A percentile compares a stretch with the other conserved stretches of the same genome.
phyloP scores from a whole-genome alignment of 1,140 invertebrate species.

The Scaptomyza hsui region DNA sequence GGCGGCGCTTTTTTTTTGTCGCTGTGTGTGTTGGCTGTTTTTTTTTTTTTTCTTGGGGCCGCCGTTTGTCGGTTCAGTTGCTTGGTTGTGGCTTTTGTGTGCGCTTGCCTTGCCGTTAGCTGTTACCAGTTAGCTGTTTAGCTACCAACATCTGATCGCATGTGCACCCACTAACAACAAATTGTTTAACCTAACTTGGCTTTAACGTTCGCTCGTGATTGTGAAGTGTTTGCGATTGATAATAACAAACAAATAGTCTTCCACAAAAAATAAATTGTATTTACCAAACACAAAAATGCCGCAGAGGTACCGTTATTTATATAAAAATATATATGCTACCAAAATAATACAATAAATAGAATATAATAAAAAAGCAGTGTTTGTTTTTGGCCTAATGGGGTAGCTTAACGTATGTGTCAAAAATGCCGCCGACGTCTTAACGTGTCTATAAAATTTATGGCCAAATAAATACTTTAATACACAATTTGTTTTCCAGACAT shows the following conservation, averaged over 20 bases:
- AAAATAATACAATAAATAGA: conserved; percentile 37
- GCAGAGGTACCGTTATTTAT: conserved; percentile 74
- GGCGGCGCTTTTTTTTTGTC: no score
- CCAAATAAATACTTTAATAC: conserved; percentile 57
- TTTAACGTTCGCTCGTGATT: conserved; percentile 52
- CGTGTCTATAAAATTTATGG: conserved; percentile 73
- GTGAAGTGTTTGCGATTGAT: conserved; percentile 65
- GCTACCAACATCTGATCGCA: conserved; percentile 36
- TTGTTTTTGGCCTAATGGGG: conserved; percentile 61
- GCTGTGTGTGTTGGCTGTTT: not conserved
- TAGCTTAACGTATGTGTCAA: conserved; percentile 68
- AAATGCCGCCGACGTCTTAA: conserved; percentile 44
- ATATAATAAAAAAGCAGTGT: conserved; percentile 38
- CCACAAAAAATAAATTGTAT: conserved; percentile 1
- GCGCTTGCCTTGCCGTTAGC: conserved; percentile 46
- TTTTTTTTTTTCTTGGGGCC: conserved; percentile 39
- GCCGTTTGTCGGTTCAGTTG: conserved; percentile 49
- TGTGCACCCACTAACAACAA: conserved; percentile 25
- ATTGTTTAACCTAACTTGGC: not conserved
- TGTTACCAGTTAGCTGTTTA: conserved; percentile 11
- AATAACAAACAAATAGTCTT: conserved; percentile 38
- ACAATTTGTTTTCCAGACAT: conserved; percentile 57
- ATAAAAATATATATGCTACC: conserved; percentile 17
- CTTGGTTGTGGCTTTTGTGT: conserved; percentile 55
- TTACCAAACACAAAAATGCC: conserved; percentile 55